Base-by-base conservation (phyloP, 2,888 invertebrate species). In the Limnephilus marmoratus region DNA sequence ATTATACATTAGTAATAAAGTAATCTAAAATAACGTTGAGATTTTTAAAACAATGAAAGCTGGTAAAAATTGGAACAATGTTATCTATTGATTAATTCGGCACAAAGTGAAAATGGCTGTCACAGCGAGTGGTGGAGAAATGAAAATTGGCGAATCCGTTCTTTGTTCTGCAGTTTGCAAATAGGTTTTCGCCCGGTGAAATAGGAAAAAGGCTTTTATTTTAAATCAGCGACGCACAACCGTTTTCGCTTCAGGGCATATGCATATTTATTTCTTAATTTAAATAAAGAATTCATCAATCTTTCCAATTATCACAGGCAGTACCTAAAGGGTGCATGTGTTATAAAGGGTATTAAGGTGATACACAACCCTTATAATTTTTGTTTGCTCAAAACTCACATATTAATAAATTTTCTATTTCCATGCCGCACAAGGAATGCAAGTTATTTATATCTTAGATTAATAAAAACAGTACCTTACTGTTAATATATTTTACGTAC, bases 131-230 rank as follows among this genome's bases (percentile, higher is more conserved):
- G 31, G 34, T 31, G 82, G 18, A 82, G 82, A 82, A 82, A 82
- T 34, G 18, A 34, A 82, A 34, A 82, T 82, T 18, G 13, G 29
- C 34, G 82, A 31, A 34, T 82, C 34, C 13, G 13, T 82, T 82
- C 82, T 31, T 82, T 82, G 82, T 82, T 15, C 13, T 34, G 34
- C 34, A 85, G 31, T 24, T 86, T 45, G 86, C 86, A 86, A 86
- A 86, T 86, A 11, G 86, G 53, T 86, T 86, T 86, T 49, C 53
- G 53, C 53, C 31, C 29, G 86, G 18, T 13, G 86, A 49, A 86
- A 53, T 53, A 15, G 29, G 41, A 85, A 86, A 86, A 86, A 86
- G 37, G 31, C 37, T 3, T 29, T 45, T 29, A 49, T 86, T 86
- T 7, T n/a, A 53, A 86, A 86, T 49, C 45, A 45, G 45, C 37